Percentiles rank a stretch among this genome's conserved stretches.
phyloP scores from a whole-genome alignment of 1,140 invertebrate species.

The Charaxes varanes region DNA sequence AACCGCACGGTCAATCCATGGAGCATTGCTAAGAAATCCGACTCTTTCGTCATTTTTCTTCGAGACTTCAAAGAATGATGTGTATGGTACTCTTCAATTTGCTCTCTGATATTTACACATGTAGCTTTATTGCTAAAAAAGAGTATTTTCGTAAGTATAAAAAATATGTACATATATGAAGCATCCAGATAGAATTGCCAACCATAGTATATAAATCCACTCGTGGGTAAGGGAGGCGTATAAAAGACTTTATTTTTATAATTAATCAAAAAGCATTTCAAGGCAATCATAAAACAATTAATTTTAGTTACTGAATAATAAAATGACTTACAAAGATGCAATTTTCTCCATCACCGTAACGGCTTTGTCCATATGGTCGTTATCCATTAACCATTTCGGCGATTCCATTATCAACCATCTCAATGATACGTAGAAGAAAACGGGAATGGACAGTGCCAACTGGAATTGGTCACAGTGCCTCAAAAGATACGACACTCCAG shows the following conservation, averaged over 20 bases:
- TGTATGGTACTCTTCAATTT: constrained; percentile 36
- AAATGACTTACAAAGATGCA: constrained; percentile 44
- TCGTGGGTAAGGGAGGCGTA: too few relatives aligned
- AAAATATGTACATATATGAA: too few relatives aligned
- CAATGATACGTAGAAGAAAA: constrained; percentile 31
- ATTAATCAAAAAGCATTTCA: not conserved
- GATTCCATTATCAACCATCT: constrained; percentile 44
- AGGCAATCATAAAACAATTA: not conserved
- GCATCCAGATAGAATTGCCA: too few relatives aligned
- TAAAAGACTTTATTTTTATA: not conserved
- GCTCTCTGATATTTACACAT: constrained; percentile 26
- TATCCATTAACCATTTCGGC: constrained; percentile 55
- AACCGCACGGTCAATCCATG: too few relatives aligned
- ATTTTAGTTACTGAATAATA: not conserved
- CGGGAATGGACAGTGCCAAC: constrained; percentile 40
- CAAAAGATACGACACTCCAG: constrained; percentile 45
- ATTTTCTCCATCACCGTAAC: constrained; percentile 36
- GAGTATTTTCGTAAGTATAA: too few relatives aligned
- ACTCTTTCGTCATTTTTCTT: too few relatives aligned
- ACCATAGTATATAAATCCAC: too few relatives aligned
- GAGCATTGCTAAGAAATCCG: too few relatives aligned
- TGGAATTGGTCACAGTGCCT: constrained; percentile 43
- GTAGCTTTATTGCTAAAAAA: constrained; percentile 31
- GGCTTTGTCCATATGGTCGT: constrained; percentile 30
- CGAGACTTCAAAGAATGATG: constrained; percentile 4